Percentiles rank a stretch among this genome's conserved stretches.
phyloP scores from a whole-genome alignment of 2,888 invertebrate genomes.

The Hanleya hanleyi region DNA sequence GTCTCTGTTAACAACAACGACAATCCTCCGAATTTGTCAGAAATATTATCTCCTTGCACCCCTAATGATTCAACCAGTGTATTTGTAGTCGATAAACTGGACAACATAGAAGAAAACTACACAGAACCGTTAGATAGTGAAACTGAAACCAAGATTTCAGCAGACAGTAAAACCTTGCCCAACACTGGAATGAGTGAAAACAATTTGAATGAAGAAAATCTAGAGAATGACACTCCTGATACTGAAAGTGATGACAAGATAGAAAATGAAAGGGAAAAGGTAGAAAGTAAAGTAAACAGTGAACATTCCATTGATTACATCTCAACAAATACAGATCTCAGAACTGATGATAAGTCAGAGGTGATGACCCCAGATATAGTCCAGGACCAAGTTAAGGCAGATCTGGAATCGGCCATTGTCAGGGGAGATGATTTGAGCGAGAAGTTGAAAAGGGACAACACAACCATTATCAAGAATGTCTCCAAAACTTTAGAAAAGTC shows the following conservation, averaged over 20 bases:
- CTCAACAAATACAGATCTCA: too few relatives aligned
- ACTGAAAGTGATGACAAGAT: slow-evolving; percentile 3
- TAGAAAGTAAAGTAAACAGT: neutral
- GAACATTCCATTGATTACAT: too few relatives aligned
- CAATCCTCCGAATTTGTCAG: neutral
- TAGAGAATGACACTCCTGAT: neutral
- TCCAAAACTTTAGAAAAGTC: slow-evolving; percentile 46
- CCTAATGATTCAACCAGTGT: too few relatives aligned
- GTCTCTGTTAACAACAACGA: neutral
- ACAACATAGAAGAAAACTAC: neutral
- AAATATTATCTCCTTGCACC: neutral
- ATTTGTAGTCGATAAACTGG: too few relatives aligned
- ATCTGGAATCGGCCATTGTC: slow-evolving; percentile 43
- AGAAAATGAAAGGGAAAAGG: neutral
- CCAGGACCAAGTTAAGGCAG: slow-evolving; percentile 25
- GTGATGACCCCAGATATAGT: neutral
- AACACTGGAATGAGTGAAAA: too few relatives aligned
- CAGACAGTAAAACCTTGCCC: too few relatives aligned
- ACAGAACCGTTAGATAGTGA: neutral
- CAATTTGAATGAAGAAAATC: neutral
- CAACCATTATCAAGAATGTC: slow-evolving; percentile 6
- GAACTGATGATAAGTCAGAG: neutral
- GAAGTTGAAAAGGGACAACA: slow-evolving; percentile 44
- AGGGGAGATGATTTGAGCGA: slow-evolving; percentile 40
- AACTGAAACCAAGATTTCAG: neutral